A percentile compares a stretch with the other conserved stretches of the same genome.
Evolutionary conservation across 2,113 vertebrate genomes (phyloP).

Genomic region (Octodon degus): DNA sequence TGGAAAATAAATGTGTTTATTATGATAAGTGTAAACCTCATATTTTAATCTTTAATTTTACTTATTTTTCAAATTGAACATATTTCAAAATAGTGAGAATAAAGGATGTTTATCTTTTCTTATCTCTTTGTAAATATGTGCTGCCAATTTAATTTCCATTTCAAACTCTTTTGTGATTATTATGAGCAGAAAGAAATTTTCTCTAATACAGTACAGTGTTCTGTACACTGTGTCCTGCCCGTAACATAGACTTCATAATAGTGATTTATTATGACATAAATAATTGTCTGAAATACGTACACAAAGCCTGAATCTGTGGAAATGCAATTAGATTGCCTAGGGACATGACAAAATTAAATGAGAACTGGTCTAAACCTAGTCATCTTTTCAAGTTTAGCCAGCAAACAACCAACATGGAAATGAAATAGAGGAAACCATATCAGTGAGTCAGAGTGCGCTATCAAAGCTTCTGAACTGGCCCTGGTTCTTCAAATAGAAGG

Average conservation of each 20-base stretch:
- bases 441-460: neutral
- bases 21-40: neutral
- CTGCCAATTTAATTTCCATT: conserved; percentile 35
- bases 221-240: conserved; percentile 62
- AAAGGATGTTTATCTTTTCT: neutral
- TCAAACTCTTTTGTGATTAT: conserved; percentile 45
- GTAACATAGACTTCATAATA: conserved; percentile 45
- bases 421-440: neutral
- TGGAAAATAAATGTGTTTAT: neutral
- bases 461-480: neutral
- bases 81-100: neutral
- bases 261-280: conserved; percentile 58
- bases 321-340: conserved; percentile 54
- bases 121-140: conserved; percentile 22
- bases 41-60: conserved; percentile 4
- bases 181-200: neutral
- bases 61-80: conserved; percentile 24
- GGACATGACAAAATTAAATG: conserved; percentile 48
- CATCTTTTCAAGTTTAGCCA: conserved; percentile 9
- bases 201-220: conserved; percentile 41
- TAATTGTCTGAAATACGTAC: conserved; percentile 64
- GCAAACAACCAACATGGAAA: neutral
- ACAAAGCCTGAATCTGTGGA: conserved; percentile 43
- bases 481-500: neutral
- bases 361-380: conserved; percentile 50